Percentiles rank a stretch among this genome's conserved stretches.
Conservation (phyloP, 2,797 vertebrate species). For the Thunnus albacares region DNA sequence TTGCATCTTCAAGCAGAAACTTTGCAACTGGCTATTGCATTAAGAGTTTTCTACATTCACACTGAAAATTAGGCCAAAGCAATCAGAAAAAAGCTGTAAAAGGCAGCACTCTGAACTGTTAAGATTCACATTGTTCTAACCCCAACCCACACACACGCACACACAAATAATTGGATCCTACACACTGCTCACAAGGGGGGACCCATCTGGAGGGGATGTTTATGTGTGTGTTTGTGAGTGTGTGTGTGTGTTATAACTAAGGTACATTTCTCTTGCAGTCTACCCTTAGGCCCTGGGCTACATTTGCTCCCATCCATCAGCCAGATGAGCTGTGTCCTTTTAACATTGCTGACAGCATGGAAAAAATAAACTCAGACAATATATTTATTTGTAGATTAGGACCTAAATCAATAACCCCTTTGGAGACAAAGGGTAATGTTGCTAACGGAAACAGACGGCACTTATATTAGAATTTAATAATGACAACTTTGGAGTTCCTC, state of each 20-base stretch:
- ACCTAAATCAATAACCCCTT: slow-evolving; percentile 82
- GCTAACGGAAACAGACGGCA: slow-evolving; percentile 77
- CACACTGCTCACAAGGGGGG: slow-evolving; percentile 77
- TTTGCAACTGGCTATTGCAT: slow-evolving; percentile 16
- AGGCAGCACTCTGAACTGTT: slow-evolving; percentile 28
- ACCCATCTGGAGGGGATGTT: slow-evolving; percentile 82
- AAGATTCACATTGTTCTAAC: slow-evolving; percentile 58
- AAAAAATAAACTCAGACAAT: slow-evolving; percentile 74
- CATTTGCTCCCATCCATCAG: slow-evolving; percentile 82
- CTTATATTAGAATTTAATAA: slow-evolving; percentile 82
- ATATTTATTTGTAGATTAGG: slow-evolving; percentile 86
- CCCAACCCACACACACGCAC: slow-evolving; percentile 36
- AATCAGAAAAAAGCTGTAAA: slow-evolving; percentile 25
- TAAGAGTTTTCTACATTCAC: slow-evolving; percentile 20
- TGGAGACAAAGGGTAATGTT: slow-evolving; percentile 66
- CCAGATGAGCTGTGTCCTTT: slow-evolving; percentile 83
- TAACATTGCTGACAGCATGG: slow-evolving; percentile 81
- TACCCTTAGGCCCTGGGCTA: slow-evolving; percentile 78
- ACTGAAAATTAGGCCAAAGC: slow-evolving; percentile 20
- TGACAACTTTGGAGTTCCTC: slow-evolving; percentile 73
- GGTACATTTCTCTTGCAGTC: slow-evolving; percentile 80
- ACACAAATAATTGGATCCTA: slow-evolving; percentile 70
- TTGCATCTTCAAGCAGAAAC: not conserved
- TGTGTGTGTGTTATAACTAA: slow-evolving; percentile 61
- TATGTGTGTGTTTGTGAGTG: slow-evolving; percentile 63